phyloP scores from a whole-genome alignment of 2,797 vertebrate genomes.

The Melanotaenia trifasciata region DNA sequence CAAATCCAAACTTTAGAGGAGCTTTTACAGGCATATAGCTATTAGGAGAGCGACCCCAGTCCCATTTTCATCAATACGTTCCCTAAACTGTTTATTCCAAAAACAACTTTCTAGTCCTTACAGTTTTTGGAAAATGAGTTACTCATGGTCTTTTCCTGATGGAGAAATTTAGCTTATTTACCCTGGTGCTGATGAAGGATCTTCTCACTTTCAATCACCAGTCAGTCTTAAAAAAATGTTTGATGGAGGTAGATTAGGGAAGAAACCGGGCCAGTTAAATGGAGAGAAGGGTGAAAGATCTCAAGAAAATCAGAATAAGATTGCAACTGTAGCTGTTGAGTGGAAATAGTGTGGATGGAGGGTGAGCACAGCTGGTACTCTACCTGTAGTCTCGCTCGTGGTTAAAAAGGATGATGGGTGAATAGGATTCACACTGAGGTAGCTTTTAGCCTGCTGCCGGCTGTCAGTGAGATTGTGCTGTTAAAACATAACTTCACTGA shows the following conservation, averaged over 20 bases:
- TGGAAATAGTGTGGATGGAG: conserved; percentile 19
- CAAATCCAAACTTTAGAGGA: no score
- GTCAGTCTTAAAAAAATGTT: background rate
- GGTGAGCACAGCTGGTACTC: conserved; percentile 54
- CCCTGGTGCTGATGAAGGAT: background rate
- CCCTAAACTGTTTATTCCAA: no score
- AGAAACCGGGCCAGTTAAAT: background rate
- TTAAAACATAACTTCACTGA: conserved; percentile 36
- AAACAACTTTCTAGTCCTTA: background rate
- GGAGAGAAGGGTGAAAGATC: conserved; percentile 5
- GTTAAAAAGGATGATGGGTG: conserved; percentile 50
- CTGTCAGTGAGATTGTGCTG: conserved; percentile 35
- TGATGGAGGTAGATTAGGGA: background rate
- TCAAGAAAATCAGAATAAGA: conserved; percentile 8
- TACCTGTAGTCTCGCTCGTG: conserved; percentile 43
- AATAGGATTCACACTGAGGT: conserved; percentile 41
- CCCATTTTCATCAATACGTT: background rate
- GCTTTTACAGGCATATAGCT: no score
- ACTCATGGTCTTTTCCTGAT: no score
- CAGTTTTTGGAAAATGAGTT: no score
- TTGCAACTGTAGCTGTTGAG: conserved; percentile 19
- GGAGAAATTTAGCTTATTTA: no score
- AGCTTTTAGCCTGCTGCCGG: conserved; percentile 38
- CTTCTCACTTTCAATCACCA: background rate
- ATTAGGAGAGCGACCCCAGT: no score